Percentiles rank a stretch among this genome's conserved stretches.
Evolutionary conservation across 2,797 vertebrate genomes (phyloP).

Genomic region (Myotis vivesi): DNA sequence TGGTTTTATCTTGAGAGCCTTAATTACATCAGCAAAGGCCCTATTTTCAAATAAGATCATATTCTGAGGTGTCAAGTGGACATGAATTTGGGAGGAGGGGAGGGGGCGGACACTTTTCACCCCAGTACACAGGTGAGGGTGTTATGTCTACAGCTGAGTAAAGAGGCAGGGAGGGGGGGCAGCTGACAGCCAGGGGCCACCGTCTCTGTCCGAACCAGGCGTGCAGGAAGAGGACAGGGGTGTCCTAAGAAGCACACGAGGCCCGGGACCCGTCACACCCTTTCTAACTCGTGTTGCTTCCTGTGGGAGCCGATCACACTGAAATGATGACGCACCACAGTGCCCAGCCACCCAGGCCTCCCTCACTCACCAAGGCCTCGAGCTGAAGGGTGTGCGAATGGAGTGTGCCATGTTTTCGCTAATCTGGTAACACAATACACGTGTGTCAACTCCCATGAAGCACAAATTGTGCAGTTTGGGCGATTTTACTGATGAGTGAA

Average conservation of each 20-base stretch:
- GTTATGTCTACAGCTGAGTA: background rate
- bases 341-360: background rate
- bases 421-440: background rate
- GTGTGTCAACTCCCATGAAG: fast-evolving
- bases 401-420: background rate
- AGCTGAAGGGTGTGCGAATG: background rate
- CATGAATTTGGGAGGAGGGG: too few species aligned
- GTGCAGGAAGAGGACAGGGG: too few species aligned
- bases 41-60: background rate
- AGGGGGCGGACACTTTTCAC: background rate
- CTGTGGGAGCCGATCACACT: background rate
- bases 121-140: background rate
- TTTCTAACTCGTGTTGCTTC: background rate
- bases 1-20: background rate
- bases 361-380: background rate
- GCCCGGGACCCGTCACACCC: background rate
- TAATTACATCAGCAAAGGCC: background rate
- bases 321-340: background rate
- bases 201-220: background rate
- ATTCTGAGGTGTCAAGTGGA: background rate
- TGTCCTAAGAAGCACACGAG: background rate
- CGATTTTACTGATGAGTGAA: background rate
- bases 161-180: background rate
- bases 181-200: background rate
- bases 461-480: background rate